phyloP scores from a whole-genome alignment of 2,113 vertebrate genomes.

The Scomber scombrus region DNA sequence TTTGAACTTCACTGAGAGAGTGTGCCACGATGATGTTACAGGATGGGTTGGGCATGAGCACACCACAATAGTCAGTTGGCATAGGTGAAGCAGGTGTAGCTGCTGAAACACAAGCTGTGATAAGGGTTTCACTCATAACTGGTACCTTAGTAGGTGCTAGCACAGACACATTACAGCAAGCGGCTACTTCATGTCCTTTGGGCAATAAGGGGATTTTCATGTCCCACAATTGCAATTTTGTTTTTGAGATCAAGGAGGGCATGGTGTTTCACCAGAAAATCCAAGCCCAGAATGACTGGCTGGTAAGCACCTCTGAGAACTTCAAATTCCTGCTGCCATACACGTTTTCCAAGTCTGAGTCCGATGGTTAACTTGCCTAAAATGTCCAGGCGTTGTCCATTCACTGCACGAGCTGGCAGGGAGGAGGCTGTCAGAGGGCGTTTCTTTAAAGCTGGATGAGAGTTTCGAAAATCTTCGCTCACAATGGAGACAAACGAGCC shows the following conservation, averaged over 20 bases:
- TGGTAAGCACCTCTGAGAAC: conserved; percentile 11
- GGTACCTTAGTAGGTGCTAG: background rate
- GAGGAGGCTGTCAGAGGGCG: background rate
- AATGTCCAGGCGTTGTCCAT: background rate
- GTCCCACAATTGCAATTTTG: background rate
- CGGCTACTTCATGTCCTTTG: background rate
- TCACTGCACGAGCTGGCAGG: background rate
- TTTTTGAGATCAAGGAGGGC: background rate
- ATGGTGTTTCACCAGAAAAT: background rate
- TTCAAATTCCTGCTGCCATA: conserved; percentile 3
- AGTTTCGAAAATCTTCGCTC: background rate
- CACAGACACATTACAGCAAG: conserved; percentile 1
- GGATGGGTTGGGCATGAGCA: conserved; percentile 21
- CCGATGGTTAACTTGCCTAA: conserved; percentile 18
- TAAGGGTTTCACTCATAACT: conserved; percentile 7
- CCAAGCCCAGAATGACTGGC: background rate
- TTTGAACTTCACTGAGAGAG: conserved; percentile 13
- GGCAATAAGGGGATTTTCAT: background rate
- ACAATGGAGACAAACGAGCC: conserved; percentile 2
- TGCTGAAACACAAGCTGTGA: conserved; percentile 1
- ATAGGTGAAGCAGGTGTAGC: background rate
- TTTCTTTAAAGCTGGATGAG: background rate
- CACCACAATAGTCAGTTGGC: conserved; percentile 1
- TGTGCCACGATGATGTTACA: conserved; percentile 9
- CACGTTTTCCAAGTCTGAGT: no score